phyloP scores from a whole-genome alignment of 2,113 vertebrate species.

The Heloderma charlesbogerti region DNA sequence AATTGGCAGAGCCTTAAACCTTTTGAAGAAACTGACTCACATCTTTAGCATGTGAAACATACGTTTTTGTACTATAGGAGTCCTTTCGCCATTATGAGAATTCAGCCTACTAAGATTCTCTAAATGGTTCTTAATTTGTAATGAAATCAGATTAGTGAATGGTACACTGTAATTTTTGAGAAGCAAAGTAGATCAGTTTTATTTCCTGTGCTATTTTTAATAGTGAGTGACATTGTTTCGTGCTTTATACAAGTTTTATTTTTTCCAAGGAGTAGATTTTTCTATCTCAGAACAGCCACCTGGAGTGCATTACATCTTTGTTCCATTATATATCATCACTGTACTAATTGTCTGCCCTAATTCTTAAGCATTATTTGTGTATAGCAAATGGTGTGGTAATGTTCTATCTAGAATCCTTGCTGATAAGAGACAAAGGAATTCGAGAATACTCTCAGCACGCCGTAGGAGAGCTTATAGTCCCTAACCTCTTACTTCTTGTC shows the following conservation, averaged over 20 bases:
- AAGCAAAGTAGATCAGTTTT: neutral
- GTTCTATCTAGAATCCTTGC: constrained; percentile 1
- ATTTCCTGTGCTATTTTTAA: neutral
- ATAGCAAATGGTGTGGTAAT: constrained; percentile 3
- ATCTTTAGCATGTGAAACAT: neutral
- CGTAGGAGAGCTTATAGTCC: neutral
- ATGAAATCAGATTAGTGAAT: neutral
- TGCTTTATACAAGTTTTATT: neutral
- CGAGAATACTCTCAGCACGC: neutral
- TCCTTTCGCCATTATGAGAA: neutral
- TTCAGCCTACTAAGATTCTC: neutral
- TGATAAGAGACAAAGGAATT: neutral
- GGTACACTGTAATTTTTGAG: neutral
- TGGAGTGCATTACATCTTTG: neutral
- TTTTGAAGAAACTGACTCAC: neutral
- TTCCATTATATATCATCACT: constrained; percentile 5
- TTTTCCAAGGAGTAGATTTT: neutral
- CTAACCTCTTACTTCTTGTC: constrained; percentile 4
- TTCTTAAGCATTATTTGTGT: accelerated
- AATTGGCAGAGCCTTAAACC: neutral
- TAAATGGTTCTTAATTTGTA: neutral
- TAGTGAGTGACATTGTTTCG: neutral
- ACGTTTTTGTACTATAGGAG: neutral
- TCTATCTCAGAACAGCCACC: neutral
- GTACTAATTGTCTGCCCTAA: neutral